A percentile compares a stretch with the other conserved stretches of the same genome.
phyloP scores from a whole-genome alignment of 1,140 invertebrate genomes.

The Neodiprion pinetum region DNA sequence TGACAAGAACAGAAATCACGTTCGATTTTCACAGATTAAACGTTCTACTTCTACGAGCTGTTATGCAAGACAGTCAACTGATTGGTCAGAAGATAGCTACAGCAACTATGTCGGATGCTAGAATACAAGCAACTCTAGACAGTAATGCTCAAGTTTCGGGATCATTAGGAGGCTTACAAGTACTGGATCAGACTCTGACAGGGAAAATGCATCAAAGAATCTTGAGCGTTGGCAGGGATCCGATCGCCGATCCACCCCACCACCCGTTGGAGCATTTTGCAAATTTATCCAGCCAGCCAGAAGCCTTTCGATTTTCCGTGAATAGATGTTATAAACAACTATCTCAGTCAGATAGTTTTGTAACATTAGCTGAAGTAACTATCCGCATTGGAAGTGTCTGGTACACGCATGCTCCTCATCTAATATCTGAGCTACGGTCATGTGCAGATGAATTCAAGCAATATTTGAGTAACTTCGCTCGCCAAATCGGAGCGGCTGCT shows the following conservation, averaged over 20 bases:
- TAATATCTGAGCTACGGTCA: slow-evolving; percentile 85
- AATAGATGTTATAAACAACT: slow-evolving; percentile 48
- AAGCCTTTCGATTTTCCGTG: slow-evolving; percentile 53
- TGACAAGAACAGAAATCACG: slow-evolving; percentile 75
- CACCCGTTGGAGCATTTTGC: slow-evolving; percentile 44
- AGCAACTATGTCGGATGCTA: slow-evolving; percentile 88
- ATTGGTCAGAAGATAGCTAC: slow-evolving; percentile 91
- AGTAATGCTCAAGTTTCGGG: slow-evolving; percentile 75
- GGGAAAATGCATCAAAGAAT: slow-evolving; percentile 85
- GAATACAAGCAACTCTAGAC: slow-evolving; percentile 84
- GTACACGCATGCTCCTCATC: slow-evolving; percentile 89
- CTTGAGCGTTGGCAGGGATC: slow-evolving; percentile 84
- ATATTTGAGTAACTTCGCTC: slow-evolving; percentile 76
- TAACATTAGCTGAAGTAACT: slow-evolving; percentile 54
- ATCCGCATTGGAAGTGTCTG: slow-evolving; percentile 90
- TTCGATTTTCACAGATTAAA: slow-evolving; percentile 94
- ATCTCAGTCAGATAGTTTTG: slow-evolving; percentile 29
- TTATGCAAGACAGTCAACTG: slow-evolving; percentile 73
- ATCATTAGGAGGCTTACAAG: slow-evolving; percentile 88
- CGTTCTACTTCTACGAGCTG: slow-evolving; percentile 82
- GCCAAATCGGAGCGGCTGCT: slow-evolving; percentile 86
- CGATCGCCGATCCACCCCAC: slow-evolving; percentile 60
- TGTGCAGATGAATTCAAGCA: slow-evolving; percentile 75
- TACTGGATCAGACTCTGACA: slow-evolving; percentile 88
- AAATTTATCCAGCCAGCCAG: slow-evolving; percentile 38